phyloP scores from a whole-genome alignment of 92 coral and sea anemone species.

The Epizoanthus ramosus region DNA sequence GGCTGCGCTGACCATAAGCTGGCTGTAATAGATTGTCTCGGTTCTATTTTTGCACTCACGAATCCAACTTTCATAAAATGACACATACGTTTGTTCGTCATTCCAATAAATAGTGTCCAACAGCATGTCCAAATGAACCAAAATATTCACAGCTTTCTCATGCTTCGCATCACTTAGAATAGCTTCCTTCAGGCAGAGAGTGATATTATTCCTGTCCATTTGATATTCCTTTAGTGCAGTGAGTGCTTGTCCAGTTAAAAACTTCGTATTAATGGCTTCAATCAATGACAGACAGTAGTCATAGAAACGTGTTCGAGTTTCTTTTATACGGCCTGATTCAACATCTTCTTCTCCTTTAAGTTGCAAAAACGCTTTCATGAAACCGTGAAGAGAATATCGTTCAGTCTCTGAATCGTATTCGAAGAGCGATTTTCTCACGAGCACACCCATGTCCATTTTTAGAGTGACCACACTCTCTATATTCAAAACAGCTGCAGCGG shows the following conservation, averaged over 20 bases:
- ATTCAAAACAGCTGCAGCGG: neutral
- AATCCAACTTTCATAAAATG: too few species aligned
- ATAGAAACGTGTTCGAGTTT: conserved; percentile 2
- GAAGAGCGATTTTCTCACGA: conserved; percentile 5
- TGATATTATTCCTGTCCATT: too few species aligned
- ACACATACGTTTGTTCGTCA: too few species aligned
- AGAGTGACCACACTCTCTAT: neutral
- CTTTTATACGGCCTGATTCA: neutral
- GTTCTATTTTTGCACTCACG: too few species aligned
- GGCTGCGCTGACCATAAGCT: neutral
- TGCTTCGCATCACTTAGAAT: too few species aligned
- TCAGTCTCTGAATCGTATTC: conserved; percentile 3
- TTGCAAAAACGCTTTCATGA: neutral
- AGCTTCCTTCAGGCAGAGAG: too few species aligned
- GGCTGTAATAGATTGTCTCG: neutral
- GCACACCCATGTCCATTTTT: neutral
- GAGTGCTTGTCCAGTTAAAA: too few species aligned
- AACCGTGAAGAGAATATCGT: neutral
- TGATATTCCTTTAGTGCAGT: too few species aligned
- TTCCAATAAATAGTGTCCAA: too few species aligned
- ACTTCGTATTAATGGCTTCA: neutral
- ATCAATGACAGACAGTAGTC: neutral
- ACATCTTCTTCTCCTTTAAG: neutral
- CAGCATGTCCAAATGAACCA: too few species aligned
- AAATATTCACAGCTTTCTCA: too few species aligned